A percentile compares a stretch with the other conserved stretches of the same genome.
phyloP scores from a whole-genome alignment of 2,888 invertebrate genomes.

The Xiphydria camelus region DNA sequence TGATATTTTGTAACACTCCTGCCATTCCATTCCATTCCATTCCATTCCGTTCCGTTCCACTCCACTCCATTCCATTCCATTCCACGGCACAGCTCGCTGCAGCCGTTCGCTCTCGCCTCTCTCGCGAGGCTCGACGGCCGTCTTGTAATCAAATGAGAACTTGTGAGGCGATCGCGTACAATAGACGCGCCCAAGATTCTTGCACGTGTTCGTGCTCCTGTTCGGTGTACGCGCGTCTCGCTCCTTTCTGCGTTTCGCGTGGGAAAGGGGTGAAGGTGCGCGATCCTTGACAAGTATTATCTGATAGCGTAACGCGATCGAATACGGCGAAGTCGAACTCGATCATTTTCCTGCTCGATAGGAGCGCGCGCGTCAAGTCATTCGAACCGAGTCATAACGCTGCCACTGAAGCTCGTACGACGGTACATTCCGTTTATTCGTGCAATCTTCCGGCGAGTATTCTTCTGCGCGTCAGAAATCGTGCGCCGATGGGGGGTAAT shows the following conservation, averaged over 20 bases:
- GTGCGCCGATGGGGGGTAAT: too few relatives aligned
- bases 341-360: too few relatives aligned
- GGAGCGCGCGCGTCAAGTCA: constrained; percentile 9
- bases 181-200: constrained; percentile 42
- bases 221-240: too few relatives aligned
- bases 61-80: constrained; percentile 36
- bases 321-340: too few relatives aligned
- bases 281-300: too few relatives aligned
- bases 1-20: constrained; percentile 57
- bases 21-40: constrained; percentile 41
- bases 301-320: too few relatives aligned
- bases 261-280: too few relatives aligned
- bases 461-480: too few relatives aligned
- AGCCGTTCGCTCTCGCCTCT: constrained; percentile 25
- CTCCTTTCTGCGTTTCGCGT: too few relatives aligned
- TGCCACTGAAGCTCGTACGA: constrained; percentile 1
- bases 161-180: constrained; percentile 5
- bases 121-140: constrained; percentile 13
- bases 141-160: constrained; percentile 35
- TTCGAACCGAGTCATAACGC: constrained; percentile 16
- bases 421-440: constrained; percentile 22
- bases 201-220: too few relatives aligned
- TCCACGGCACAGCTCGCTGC: constrained; percentile 38
- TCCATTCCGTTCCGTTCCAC: constrained; percentile 49
- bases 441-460: too few relatives aligned